Evolutionary conservation across 1,140 invertebrate genomes (phyloP).

Genomic region (Papilio polytes): DNA sequence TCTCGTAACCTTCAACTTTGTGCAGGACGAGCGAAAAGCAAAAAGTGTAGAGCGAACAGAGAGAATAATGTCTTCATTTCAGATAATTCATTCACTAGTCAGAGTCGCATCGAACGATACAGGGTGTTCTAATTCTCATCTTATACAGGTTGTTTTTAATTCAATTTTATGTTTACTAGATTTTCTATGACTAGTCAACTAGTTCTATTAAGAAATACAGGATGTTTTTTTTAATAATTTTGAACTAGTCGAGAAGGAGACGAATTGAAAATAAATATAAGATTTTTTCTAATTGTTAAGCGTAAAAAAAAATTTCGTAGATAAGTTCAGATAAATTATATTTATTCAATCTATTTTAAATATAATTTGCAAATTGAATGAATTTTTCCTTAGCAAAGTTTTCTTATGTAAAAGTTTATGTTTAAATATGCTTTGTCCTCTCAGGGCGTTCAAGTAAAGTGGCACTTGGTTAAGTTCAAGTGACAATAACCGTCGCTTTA

Average conservation of each 20-base stretch:
- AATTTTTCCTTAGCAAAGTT: background rate
- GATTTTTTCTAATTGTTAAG: no score
- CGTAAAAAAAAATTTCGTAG: no score
- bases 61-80: slow-evolving; percentile 70
- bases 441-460: background rate
- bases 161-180: no score
- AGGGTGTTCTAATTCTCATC: background rate
- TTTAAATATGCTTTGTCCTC: background rate
- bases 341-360: no score
- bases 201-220: no score
- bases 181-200: no score
- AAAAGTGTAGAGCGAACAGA: slow-evolving; percentile 43
- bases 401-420: background rate
- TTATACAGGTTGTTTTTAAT: no score
- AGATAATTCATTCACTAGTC: slow-evolving; percentile 54
- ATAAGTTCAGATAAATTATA: no score
- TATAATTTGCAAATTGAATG: background rate
- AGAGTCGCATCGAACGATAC: background rate
- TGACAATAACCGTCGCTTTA: slow-evolving; percentile 23
- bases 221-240: no score
- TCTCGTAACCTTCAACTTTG: slow-evolving; percentile 21
- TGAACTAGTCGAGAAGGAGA: no score
- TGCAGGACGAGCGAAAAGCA: background rate
- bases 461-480: slow-evolving; percentile 17
- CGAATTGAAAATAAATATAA: no score